Base-by-base conservation (phyloP, 2,888 invertebrate genomes). In the Ormyrus pomaceus region DNA sequence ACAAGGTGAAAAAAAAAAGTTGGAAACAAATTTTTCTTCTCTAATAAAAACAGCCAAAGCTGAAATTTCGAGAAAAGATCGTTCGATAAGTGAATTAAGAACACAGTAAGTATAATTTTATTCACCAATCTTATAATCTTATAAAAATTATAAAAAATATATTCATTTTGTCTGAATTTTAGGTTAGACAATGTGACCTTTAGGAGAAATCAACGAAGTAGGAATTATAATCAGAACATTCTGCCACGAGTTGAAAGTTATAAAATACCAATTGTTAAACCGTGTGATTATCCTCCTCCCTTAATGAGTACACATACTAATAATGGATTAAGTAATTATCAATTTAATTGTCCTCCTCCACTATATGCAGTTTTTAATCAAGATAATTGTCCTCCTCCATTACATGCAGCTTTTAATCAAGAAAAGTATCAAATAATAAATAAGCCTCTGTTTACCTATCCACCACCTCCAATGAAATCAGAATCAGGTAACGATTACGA, bases 41-140 rank as follows among this genome's bases (percentile, higher is more conserved):
- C 83, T 93, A 50, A 89, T 88, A 70, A 91, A 91, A 84, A 92
- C 92, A 34, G 92, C 92, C 0, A 91, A 90, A 84, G 84, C 86
- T 8, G 93, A 93, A 87, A 88, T 92, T 59, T 86, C 88, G 45
- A 87, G 92, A n/a, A 93, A 92, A 84, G 91, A 92, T 82, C 86
- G 84, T 58, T 88, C 87, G 73, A 92, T 92, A 72, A 84, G 85
- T 0, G 91, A 92, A 9, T 86, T 93, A n/a, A 88, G 91, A 79
- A 85, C 82, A 48, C 82, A 91, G 91, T 91, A 84, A 77, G 88
- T 86, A 59, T 34, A 34, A 34, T 59, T 71, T 68, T 66, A 8
- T 0, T 74, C 45, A 5, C 5, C 7, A 13, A 34, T 34, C 34
- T 34, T 72, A 64, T 50, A 13, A 34, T 34, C 34, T 34, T 72